Evolutionary conservation across 2,888 invertebrate species (phyloP).

Genomic region (Dione juno): DNA sequence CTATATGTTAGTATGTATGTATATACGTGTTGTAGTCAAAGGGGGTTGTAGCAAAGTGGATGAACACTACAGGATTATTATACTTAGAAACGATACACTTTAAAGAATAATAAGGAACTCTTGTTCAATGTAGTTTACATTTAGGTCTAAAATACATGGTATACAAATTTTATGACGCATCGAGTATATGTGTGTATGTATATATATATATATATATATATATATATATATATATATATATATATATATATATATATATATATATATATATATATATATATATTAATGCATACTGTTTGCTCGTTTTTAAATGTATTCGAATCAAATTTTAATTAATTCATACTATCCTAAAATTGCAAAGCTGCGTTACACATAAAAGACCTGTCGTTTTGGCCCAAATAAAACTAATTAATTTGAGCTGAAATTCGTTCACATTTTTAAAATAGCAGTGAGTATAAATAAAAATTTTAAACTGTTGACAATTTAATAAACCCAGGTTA

Average conservation of each 20-base stretch:
- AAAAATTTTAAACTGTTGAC: slow-evolving; percentile 11
- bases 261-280: too few species aligned
- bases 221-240: too few species aligned
- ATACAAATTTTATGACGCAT: too few species aligned
- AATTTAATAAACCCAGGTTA: slow-evolving; percentile 15
- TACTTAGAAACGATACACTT: background rate
- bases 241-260: too few species aligned
- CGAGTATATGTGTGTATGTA: too few species aligned
- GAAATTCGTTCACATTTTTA: slow-evolving; percentile 21
- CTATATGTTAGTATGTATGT: slow-evolving; percentile 10
- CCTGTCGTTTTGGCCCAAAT: slow-evolving; percentile 15
- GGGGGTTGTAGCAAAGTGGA: slow-evolving; percentile 24
- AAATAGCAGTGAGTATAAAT: slow-evolving; percentile 5
- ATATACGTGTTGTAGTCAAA: slow-evolving; percentile 15
- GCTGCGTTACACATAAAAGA: background rate
- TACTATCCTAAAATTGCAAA: background rate
- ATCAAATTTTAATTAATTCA: background rate
- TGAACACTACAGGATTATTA: slow-evolving; percentile 20
- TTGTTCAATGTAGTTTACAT: background rate
- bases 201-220: too few species aligned
- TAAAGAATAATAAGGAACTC: background rate
- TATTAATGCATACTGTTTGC: too few species aligned
- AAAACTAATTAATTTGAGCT: slow-evolving; percentile 21
- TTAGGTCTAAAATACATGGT: background rate
- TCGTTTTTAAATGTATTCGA: too few species aligned